Conservation (phyloP, 1,140 invertebrate genomes). For the Drosophila mauritiana region DNA sequence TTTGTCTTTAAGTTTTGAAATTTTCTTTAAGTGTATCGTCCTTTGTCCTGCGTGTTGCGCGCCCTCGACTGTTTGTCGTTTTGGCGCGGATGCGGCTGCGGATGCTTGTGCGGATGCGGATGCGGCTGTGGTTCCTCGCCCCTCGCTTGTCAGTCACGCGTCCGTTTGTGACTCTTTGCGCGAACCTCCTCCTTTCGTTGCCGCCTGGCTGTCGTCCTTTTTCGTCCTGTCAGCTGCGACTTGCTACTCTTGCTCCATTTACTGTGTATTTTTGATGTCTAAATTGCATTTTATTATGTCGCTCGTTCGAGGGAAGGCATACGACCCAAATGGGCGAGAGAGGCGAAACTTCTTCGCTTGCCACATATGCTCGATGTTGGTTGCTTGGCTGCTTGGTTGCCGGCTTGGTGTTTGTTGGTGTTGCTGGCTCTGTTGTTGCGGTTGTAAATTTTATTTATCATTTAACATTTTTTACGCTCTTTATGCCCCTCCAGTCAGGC, state of each 20-base stretch:
- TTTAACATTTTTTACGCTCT: slow-evolving; percentile 82
- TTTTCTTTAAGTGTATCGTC: slow-evolving; percentile 40
- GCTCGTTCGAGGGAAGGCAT: slow-evolving; percentile 46
- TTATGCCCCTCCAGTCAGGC: slow-evolving; percentile 56
- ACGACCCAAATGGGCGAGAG: neutral
- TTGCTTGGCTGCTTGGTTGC: slow-evolving; percentile 4
- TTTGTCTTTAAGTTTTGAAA: neutral
- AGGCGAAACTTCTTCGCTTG: slow-evolving; percentile 36
- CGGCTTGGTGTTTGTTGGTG: neutral
- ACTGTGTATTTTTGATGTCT: slow-evolving; percentile 81
- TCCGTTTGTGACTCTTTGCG: slow-evolving; percentile 54
- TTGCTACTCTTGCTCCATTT: slow-evolving; percentile 70
- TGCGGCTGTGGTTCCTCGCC: slow-evolving; percentile 52
- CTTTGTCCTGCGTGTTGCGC: slow-evolving; percentile 36
- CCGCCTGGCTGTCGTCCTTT: neutral
- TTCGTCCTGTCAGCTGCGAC: slow-evolving; percentile 29
- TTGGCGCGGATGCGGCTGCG: slow-evolving; percentile 7
- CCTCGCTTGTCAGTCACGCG: slow-evolving; percentile 65
- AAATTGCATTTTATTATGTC: slow-evolving; percentile 82
- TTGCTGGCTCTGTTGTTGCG: slow-evolving; percentile 71
- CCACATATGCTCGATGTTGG: slow-evolving; percentile 55
- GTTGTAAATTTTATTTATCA: slow-evolving; percentile 84
- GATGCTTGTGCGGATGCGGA: slow-evolving; percentile 4
- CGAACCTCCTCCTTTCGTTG: slow-evolving; percentile 9
- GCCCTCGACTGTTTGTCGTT: slow-evolving; percentile 30